These are phyloP conservation scores for Phortica variegata DNA, from an alignment of 1,140 invertebrate species.

Conservation along the genomic window DNA sequence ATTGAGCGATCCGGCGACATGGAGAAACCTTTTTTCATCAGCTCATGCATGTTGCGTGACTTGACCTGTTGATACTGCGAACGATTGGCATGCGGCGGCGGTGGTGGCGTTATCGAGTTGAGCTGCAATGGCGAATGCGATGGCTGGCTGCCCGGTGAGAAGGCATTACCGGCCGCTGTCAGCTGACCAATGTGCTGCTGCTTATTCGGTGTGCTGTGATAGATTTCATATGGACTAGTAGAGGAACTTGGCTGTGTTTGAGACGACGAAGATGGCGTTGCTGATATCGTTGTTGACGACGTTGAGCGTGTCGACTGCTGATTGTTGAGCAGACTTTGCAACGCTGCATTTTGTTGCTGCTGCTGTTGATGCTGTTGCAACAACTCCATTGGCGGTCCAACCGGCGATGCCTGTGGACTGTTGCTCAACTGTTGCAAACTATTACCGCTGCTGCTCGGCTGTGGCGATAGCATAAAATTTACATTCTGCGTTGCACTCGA, in stretches of 20 bases:
- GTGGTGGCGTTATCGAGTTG: constrained; percentile 30
- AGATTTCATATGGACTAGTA: constrained; percentile 57
- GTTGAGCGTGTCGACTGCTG: no score
- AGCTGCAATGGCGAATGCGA: constrained; percentile 44
- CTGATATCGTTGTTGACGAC: constrained; percentile 38
- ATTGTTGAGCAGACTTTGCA: constrained; percentile 33
- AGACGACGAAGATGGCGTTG: constrained; percentile 23
- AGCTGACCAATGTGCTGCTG: no score
- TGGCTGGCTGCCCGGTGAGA: constrained; percentile 59
- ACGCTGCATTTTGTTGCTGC: constrained; percentile 28
- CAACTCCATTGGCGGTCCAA: constrained; percentile 46
- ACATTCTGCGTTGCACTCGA: constrained; percentile 55
- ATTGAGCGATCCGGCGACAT: constrained; percentile 60
- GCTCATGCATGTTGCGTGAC: constrained; percentile 54
- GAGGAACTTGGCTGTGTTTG: constrained; percentile 29
- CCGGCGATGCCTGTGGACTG: constrained; percentile 45
- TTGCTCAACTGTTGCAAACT: constrained; percentile 13
- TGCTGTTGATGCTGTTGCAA: constrained; percentile 54
- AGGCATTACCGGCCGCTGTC: constrained; percentile 42
- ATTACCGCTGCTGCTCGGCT: constrained; percentile 11
- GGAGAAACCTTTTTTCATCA: constrained; percentile 63
- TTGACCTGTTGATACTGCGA: constrained; percentile 62
- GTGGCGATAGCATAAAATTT: constrained; percentile 56
- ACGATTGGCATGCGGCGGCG: constrained; percentile 61
- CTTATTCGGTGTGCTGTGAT: constrained; percentile 57